A percentile compares a stretch with the other conserved stretches of the same genome.
Evolutionary conservation across 2,113 vertebrate genomes (phyloP).

Genomic region (Rhabdomys dilectus): DNA sequence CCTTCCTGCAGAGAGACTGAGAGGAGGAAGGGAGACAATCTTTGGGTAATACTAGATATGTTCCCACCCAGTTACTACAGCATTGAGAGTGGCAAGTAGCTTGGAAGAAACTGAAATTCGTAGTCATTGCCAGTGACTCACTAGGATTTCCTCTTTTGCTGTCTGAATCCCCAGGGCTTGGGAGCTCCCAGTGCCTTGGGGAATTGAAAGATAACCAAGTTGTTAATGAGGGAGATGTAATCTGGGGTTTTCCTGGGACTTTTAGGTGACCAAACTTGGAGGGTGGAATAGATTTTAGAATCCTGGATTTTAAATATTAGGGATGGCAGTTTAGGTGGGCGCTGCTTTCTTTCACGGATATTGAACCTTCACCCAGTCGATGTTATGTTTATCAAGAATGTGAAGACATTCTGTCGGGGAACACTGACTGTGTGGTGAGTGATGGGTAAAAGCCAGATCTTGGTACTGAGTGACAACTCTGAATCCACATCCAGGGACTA

Average conservation of each 20-base stretch:
- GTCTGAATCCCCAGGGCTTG: not conserved
- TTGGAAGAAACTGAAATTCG: not conserved
- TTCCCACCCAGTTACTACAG: not conserved
- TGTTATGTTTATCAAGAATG: not conserved
- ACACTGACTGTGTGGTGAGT: not conserved
- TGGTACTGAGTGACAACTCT: not conserved
- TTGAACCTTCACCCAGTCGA: not conserved
- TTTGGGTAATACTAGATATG: not conserved
- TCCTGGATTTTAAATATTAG: not conserved
- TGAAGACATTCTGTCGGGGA: not conserved
- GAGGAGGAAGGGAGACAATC: not conserved
- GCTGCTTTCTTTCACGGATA: not conserved
- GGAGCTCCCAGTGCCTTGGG: slow-evolving; percentile 12
- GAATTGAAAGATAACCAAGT: not conserved
- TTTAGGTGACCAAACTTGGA: not conserved
- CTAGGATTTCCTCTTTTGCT: slow-evolving; percentile 35
- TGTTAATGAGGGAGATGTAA: slow-evolving; percentile 15
- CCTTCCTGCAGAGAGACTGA: not conserved
- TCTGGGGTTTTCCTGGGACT: not conserved
- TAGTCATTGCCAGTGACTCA: slow-evolving; percentile 27
- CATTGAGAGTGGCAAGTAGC: not conserved
- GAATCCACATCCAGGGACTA: not conserved
- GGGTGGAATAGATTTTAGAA: not conserved
- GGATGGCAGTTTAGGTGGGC: not conserved
- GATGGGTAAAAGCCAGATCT: not conserved